phyloP scores from a whole-genome alignment of 2,113 vertebrate genomes.

The Vicugna pacos region DNA sequence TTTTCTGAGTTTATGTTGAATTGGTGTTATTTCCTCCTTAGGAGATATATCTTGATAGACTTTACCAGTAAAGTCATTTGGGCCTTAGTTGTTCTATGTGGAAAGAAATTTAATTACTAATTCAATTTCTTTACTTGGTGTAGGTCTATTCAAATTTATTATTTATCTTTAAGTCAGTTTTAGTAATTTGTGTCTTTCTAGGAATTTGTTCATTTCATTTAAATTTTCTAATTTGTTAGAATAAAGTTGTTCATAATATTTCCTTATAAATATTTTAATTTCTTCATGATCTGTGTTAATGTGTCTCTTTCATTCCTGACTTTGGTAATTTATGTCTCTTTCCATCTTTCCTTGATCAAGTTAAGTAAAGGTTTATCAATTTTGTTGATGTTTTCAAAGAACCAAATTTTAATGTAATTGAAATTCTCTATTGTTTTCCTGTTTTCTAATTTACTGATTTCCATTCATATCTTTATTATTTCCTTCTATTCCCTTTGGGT shows the following conservation, averaged over 20 bases:
- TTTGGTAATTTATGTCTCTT: neutral
- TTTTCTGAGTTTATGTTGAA: neutral
- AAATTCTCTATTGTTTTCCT: neutral
- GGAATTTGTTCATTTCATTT: neutral
- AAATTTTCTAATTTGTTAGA: neutral
- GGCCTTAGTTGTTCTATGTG: neutral
- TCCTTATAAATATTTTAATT: neutral
- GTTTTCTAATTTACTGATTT: conserved; percentile 39
- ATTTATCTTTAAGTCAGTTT: neutral
- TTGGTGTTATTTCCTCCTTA: neutral
- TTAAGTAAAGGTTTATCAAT: neutral
- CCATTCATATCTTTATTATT: neutral
- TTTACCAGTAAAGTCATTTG: neutral
- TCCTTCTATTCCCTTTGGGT: neutral
- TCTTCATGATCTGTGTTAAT: neutral
- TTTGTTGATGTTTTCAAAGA: conserved; percentile 23
- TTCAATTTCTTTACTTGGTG: neutral
- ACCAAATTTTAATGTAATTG: neutral
- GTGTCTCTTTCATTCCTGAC: neutral
- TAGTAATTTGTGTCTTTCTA: neutral
- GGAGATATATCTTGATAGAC: neutral
- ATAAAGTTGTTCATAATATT: neutral
- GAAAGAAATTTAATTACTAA: neutral
- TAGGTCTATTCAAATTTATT: conserved; percentile 14
- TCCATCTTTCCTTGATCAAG: neutral